Base-by-base conservation (phyloP, 2,797 vertebrate genomes). In the Synanceia verrucosa region DNA sequence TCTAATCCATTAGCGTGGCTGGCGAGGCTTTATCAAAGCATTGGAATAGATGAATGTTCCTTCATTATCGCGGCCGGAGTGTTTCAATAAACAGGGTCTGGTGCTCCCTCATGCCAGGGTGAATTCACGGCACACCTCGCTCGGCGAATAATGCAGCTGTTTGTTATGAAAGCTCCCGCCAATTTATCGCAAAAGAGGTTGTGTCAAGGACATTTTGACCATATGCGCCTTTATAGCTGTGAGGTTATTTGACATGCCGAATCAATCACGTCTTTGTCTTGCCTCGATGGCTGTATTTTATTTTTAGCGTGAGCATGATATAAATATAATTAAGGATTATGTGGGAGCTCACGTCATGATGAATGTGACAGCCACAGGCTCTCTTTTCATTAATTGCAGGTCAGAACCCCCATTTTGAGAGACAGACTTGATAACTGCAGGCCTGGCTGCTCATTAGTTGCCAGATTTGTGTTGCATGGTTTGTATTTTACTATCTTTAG, bases 1-100 rank as follows among this genome's bases (percentile, higher is more conserved):
- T 93, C 85, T 84, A 91, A 94, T 92, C 91, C 91, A 94, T 94
- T 93, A 92, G 85, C 34, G 61, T 33, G 78, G 67, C 88, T 86
- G 85, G 86, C 78, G 63, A 82, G 81, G 88, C 84, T 90, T 90
- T 86, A 90, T 90, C 86, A 89, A 91, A 89, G 77, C 76, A 72
- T 69, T 80, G 73, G 84, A 89, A 88, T 81, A 87, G 83, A 92
- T 88, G 84, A 92, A 92, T 92, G 88, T 81, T 68, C 78, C 77
- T 89, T 93, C 83, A 91, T 92, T 91, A 92, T 92, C 87, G 29
- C 78, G 43, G 73, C 74, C 70, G 83, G 82, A 84, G 66, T 33
- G 8, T 77, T 85, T 85, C 82, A 76, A 88, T 89, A 84, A 84
- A 78, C 72, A 71, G 80, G 61, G 65, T 74, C 69, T 37, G 21